phyloP scores from a whole-genome alignment of 2,113 vertebrate genomes.

The Gallinago paraguaiae region DNA sequence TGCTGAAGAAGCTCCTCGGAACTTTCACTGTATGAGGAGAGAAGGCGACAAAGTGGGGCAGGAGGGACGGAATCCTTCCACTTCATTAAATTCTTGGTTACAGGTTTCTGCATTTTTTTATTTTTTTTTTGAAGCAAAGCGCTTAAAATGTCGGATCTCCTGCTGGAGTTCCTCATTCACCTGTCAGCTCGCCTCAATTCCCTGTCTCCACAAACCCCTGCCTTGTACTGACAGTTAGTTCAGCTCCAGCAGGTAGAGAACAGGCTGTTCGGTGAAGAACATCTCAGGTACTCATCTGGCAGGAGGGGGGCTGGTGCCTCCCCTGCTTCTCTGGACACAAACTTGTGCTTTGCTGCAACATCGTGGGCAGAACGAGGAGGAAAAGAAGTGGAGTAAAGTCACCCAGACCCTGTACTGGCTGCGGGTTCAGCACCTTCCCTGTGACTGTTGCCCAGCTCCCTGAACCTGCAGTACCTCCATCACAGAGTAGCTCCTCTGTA shows the following conservation, averaged over 20 bases:
- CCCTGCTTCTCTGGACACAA: not conserved
- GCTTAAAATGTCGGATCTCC: conserved; percentile 34
- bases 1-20: not conserved
- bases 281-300: not conserved
- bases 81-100: conserved; percentile 2
- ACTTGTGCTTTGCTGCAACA: not conserved
- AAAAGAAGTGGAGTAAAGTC: not conserved
- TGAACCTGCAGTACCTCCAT: not conserved
- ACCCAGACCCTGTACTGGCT: not conserved
- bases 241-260: conserved; percentile 3
- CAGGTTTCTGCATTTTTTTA: not conserved
- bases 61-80: not conserved
- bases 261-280: not conserved
- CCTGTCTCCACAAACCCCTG: conserved; percentile 2
- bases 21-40: not conserved
- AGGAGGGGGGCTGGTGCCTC: not conserved
- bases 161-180: not conserved
- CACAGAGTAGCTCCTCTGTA: not conserved
- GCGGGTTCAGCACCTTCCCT: not conserved
- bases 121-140: not conserved
- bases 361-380: not conserved
- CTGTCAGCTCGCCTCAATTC: conserved; percentile 42
- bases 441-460: not conserved
- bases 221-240: not conserved
- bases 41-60: not conserved